Conservation (phyloP, 2,888 invertebrate species). For the Chrysomela aeneicollis region DNA sequence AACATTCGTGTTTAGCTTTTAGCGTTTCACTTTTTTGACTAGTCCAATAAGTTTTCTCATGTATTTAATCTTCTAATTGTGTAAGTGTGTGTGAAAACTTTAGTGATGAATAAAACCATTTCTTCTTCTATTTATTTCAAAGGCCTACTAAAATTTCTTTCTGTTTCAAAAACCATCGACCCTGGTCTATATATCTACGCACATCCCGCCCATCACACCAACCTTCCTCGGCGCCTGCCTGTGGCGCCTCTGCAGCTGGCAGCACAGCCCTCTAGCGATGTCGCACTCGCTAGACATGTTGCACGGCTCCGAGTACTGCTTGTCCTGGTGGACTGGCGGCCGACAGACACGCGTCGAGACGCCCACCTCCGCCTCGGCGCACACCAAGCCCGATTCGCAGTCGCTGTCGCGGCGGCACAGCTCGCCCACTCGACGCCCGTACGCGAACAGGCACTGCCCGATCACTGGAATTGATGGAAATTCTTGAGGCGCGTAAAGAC, state of each 20-base stretch:
- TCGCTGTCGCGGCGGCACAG: conserved; percentile 84
- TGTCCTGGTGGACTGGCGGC: conserved; percentile 77
- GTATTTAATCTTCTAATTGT: too few relatives aligned
- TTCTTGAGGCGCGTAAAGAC: background rate
- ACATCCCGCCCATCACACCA: conserved; percentile 32
- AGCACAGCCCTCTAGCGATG: conserved; percentile 84
- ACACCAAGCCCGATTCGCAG: conserved; percentile 83
- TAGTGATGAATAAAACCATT: too few relatives aligned
- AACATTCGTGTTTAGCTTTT: too few relatives aligned
- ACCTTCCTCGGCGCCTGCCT: conserved; percentile 86
- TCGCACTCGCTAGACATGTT: conserved; percentile 85
- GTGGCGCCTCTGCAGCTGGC: conserved; percentile 86
- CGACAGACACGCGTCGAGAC: conserved; percentile 75
- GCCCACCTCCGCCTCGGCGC: conserved; percentile 75
- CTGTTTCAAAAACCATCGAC: too few relatives aligned
- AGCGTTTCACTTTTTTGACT: too few relatives aligned
- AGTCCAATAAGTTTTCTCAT: too few relatives aligned
- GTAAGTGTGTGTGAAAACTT: too few relatives aligned
- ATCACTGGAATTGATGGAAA: conserved; percentile 60
- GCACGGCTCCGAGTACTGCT: conserved; percentile 87
- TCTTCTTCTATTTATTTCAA: too few relatives aligned
- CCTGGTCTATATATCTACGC: too few relatives aligned
- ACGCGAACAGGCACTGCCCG: conserved; percentile 73
- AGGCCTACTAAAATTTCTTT: too few relatives aligned
- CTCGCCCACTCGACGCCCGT: conserved; percentile 82